Evolutionary conservation across 2,888 invertebrate genomes (phyloP).

Genomic region (Ectropis crepuscularia): DNA sequence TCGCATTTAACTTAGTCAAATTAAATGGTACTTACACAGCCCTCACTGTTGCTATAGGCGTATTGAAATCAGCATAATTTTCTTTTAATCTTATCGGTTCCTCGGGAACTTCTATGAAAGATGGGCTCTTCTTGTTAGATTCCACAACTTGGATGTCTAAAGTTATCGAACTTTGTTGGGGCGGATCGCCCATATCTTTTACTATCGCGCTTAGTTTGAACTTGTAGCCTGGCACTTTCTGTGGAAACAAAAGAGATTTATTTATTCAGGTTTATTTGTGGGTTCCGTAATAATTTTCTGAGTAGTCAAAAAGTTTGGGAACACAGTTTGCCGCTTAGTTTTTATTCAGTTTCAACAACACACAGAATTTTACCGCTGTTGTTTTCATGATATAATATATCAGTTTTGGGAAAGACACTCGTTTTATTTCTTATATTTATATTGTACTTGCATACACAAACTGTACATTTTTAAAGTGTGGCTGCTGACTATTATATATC

Average conservation of each 20-base stretch:
- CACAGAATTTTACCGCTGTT: neutral
- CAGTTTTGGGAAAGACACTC: neutral
- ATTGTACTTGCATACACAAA: too few species aligned
- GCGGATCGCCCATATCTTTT: slow-evolving; percentile 89
- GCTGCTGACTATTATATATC: too few species aligned
- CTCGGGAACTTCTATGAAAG: slow-evolving; percentile 86
- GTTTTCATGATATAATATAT: neutral
- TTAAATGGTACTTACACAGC: slow-evolving; percentile 86
- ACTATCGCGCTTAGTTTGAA: slow-evolving; percentile 91
- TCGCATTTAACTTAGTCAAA: slow-evolving; percentile 41
- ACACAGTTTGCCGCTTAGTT: slow-evolving; percentile 11
- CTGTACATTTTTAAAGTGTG: too few species aligned
- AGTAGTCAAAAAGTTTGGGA: slow-evolving; percentile 17
- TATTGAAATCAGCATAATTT: slow-evolving; percentile 89
- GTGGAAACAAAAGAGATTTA: slow-evolving; percentile 51
- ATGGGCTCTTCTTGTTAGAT: slow-evolving; percentile 93
- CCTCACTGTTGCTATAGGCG: slow-evolving; percentile 88
- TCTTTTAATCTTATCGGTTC: slow-evolving; percentile 89
- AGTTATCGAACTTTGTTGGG: slow-evolving; percentile 89
- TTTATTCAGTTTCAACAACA: neutral
- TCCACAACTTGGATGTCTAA: slow-evolving; percentile 94
- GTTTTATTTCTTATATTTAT: too few species aligned
- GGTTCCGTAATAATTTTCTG: slow-evolving; percentile 37
- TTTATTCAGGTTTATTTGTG: slow-evolving; percentile 30
- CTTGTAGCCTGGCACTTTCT: slow-evolving; percentile 87